phyloP scores from a whole-genome alignment of 2,888 invertebrate species.

The Drosophila eohydei region DNA sequence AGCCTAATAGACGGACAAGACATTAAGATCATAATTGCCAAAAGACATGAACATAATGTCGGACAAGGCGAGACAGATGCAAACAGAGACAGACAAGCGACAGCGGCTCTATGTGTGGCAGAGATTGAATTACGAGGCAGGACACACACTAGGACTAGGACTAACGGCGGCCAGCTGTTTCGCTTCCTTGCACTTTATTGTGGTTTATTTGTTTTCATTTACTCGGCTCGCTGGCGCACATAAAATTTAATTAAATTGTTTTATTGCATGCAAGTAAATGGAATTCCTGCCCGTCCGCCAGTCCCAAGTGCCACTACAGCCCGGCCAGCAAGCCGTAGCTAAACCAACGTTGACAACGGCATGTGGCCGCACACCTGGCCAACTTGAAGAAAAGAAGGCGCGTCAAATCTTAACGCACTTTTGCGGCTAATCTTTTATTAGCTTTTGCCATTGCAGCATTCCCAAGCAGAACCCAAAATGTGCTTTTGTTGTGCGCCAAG shows the following conservation, averaged over 20 bases:
- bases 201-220: constrained; percentile 80
- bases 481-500: too few species aligned
- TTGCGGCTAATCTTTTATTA: constrained; percentile 67
- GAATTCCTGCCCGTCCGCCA: constrained; percentile 56
- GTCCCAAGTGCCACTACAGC: background rate
- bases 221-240: constrained; percentile 55
- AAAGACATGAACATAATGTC: constrained; percentile 38
- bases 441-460: constrained; percentile 38
- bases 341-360: constrained; percentile 28
- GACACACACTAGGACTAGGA: constrained; percentile 4
- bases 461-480: background rate
- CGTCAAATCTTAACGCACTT: constrained; percentile 42
- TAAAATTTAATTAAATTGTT: constrained; percentile 80
- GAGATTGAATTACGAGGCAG: constrained; percentile 46
- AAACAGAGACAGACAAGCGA: background rate
- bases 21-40: constrained; percentile 59
- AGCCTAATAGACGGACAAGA: constrained; percentile 19
- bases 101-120: constrained; percentile 4
- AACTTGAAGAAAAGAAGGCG: constrained; percentile 55
- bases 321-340: background rate
- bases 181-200: constrained; percentile 61
- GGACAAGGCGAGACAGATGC: constrained; percentile 12
- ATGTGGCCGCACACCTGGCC: constrained; percentile 1
- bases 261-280: constrained; percentile 69
- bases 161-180: constrained; percentile 34